Evolutionary conservation across 2,797 vertebrate genomes (phyloP), one percentile per base, ranked within the genome.

Genomic region (Hyperoplus immaculatus): DNA sequence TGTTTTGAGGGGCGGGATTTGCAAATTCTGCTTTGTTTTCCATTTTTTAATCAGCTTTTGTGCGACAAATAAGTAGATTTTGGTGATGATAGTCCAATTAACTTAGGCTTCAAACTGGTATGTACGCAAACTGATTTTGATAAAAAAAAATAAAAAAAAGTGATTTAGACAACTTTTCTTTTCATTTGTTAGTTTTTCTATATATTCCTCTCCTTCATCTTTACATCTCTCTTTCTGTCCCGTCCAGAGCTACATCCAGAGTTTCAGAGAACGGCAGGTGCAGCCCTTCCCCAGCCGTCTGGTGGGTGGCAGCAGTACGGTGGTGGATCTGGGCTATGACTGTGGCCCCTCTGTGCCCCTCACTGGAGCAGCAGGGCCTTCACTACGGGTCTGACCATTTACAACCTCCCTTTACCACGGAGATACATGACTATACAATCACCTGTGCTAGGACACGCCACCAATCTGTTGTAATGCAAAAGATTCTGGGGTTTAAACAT

Each of bases 201-300:
- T 51, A 36, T 4, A 41, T 12, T 12, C 29, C 11, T 73, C 14
- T 16, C 13, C 7, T 50, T 56, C 3, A 9, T 66, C 58, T 57
- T 16, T 29, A 13, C 39, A 62, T 38, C 42, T 8, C 38, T 29
- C 1, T 14, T 42, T 61, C 54, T 43, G 7, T 29, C 13, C 39
- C 43, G 0, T 54, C n/a, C 94, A 99, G 98, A 99, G 98, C 89
- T 99, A 99, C 93, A 99, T 99, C 94, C 98, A 99, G 96, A 99
- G 96, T 93, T 99, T 99, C 92, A 95, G 98, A 81, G 98, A 98
- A 12, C 94, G 97, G 80, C 98, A 99, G 95, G 96, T 96, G 0
- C 95, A 91, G 59, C 96, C 95, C 15, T 95, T 96, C 0, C 95
- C 95, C 38, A 95, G 94, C 47, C 95, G 96, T 62, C 94, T 97